A percentile compares a stretch with the other conserved stretches of the same genome.
phyloP scores from a whole-genome alignment of 2,888 invertebrate genomes.

The Mythimna vitellina region DNA sequence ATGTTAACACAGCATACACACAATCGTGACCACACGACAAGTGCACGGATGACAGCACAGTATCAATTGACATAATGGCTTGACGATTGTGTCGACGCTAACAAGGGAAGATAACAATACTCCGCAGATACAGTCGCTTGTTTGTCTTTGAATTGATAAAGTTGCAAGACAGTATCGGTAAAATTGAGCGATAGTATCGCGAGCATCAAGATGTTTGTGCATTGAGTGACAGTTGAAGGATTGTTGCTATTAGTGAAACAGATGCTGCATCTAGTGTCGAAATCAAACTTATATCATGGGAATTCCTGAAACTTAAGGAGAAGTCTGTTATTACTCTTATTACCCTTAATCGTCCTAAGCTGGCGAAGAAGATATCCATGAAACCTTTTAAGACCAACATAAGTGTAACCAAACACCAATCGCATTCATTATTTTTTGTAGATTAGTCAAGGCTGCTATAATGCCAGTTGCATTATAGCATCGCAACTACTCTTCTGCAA shows the following conservation, averaged over 20 bases:
- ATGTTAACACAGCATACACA: constrained; percentile 19
- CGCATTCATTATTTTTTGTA: too few species aligned
- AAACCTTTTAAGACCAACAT: too few species aligned
- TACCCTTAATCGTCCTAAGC: too few species aligned
- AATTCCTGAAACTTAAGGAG: too few species aligned
- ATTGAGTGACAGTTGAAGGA: constrained; percentile 11
- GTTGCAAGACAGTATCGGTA: constrained; percentile 3
- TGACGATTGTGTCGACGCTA: constrained; percentile 39
- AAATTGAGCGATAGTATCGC: constrained; percentile 2
- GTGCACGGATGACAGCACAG: constrained; percentile 34
- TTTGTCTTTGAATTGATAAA: constrained; percentile 43
- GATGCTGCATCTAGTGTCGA: neutral
- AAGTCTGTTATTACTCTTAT: too few species aligned
- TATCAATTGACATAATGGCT: constrained; percentile 51
- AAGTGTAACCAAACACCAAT: too few species aligned
- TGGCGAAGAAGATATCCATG: too few species aligned
- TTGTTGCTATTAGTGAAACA: neutral
- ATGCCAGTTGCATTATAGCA: neutral
- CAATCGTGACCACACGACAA: constrained; percentile 36
- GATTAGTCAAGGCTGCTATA: too few species aligned
- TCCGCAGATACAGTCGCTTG: constrained; percentile 17
- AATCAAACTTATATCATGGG: too few species aligned
- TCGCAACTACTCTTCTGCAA: neutral
- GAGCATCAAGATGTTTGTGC: neutral
- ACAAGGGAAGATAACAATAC: constrained; percentile 41